Percentiles rank a stretch among this genome's conserved stretches.
These are phyloP conservation scores for Tinea semifulvella DNA, from an alignment of 2,888 invertebrate genomes.

Conservation along the genomic window DNA sequence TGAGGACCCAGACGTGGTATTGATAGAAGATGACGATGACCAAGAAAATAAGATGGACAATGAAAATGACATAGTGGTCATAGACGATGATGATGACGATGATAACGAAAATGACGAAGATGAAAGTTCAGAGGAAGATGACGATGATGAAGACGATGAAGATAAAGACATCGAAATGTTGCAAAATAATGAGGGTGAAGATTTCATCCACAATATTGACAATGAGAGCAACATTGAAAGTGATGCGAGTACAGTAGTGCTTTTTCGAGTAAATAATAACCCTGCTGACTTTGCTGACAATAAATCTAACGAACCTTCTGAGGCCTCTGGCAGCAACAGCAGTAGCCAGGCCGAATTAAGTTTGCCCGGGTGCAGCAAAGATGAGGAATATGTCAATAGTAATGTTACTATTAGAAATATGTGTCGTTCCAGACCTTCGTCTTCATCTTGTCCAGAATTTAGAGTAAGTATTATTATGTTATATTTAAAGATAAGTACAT, in stretches of 20 bases:
- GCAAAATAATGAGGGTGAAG: neutral
- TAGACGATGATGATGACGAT: too few species aligned
- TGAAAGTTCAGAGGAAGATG: neutral
- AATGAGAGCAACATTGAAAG: neutral
- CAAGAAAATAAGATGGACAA: too few species aligned
- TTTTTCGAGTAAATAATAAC: too few species aligned
- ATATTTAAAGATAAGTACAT: too few species aligned
- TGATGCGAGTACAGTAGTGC: neutral
- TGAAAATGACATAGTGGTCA: too few species aligned
- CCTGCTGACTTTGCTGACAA: neutral
- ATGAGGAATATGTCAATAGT: slow-evolving; percentile 39
- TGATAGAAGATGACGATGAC: too few species aligned
- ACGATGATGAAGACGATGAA: neutral
- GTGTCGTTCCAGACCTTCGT: slow-evolving; percentile 34
- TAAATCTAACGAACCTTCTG: neutral
- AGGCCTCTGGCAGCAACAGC: neutral
- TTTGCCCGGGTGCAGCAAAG: slow-evolving; percentile 51
- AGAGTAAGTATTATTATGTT: neutral
- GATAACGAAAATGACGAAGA: neutral
- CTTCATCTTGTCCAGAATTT: slow-evolving; percentile 17
- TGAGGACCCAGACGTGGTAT: too few species aligned
- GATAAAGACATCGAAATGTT: neutral
- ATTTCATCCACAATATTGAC: neutral
- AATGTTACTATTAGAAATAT: slow-evolving; percentile 48
- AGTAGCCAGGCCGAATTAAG: slow-evolving; percentile 28